Evolutionary conservation across 2,888 invertebrate genomes (phyloP).

Genomic region (Eretmocerus hayati): DNA sequence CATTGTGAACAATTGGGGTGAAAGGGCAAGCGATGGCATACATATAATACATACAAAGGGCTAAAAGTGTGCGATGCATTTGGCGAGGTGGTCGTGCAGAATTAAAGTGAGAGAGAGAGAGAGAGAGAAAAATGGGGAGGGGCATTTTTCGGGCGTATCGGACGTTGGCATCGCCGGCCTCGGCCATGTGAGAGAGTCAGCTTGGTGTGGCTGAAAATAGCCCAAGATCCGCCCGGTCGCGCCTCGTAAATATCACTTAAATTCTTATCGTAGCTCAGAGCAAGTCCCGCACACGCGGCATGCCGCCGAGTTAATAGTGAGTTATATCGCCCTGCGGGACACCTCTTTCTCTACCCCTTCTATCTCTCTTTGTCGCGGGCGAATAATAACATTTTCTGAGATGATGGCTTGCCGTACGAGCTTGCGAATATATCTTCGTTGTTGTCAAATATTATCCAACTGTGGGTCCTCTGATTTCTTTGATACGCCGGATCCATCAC

Average conservation of each 20-base stretch:
- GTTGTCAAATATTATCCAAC: too few species aligned
- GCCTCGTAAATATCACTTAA: conserved; percentile 22
- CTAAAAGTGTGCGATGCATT: too few species aligned
- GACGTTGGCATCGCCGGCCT: conserved; percentile 7
- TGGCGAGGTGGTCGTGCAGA: too few species aligned
- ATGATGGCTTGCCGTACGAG: not conserved
- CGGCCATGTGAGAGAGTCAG: too few species aligned
- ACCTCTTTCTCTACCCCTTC: too few species aligned
- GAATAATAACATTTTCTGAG: not conserved
- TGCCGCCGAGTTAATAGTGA: conserved; percentile 5
- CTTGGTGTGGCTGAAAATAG: conserved; percentile 5
- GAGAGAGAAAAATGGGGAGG: too few species aligned
- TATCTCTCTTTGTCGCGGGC: not conserved
- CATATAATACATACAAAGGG: too few species aligned
- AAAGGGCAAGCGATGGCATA: too few species aligned
- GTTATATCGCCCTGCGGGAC: not conserved
- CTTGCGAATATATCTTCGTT: conserved; percentile 1
- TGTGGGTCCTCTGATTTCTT: too few species aligned
- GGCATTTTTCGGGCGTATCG: conserved; percentile 1
- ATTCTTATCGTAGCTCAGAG: conserved; percentile 16
- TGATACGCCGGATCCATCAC: too few species aligned
- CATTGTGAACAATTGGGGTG: too few species aligned
- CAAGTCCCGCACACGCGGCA: not conserved
- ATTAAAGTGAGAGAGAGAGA: too few species aligned
- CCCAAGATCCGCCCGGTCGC: conserved; percentile 10